Conservation (phyloP, 2,888 invertebrate genomes). For the Chaetoderma sp. region DNA sequence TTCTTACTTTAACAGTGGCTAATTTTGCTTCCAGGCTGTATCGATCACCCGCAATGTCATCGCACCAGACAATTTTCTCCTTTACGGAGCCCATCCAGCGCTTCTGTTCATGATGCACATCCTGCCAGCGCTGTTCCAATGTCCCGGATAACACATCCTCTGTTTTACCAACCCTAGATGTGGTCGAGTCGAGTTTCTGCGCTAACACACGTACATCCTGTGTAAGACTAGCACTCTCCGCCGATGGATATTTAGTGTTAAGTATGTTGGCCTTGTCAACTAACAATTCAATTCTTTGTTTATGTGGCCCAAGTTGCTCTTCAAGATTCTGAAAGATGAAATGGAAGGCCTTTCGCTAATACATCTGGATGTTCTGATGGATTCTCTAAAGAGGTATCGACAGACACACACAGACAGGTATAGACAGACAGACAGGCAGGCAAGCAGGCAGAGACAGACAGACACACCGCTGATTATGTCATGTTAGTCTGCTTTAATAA, state of each 20-base stretch:
- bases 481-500: too few relatives aligned
- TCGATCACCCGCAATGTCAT: slow-evolving; percentile 84
- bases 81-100: slow-evolving; percentile 84
- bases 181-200: slow-evolving; percentile 78
- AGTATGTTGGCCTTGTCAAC: slow-evolving; percentile 76
- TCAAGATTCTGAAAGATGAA: slow-evolving; percentile 72
- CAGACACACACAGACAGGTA: too few relatives aligned
- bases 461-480: neutral
- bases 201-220: slow-evolving; percentile 59
- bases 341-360: too few relatives aligned
- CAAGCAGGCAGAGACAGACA: neutral
- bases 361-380: too few relatives aligned
- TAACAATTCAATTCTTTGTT: slow-evolving; percentile 83
- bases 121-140: slow-evolving; percentile 87
- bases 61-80: slow-evolving; percentile 90
- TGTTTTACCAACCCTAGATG: slow-evolving; percentile 81
- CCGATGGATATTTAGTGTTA: slow-evolving; percentile 57
- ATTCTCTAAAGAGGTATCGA: too few relatives aligned
- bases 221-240: slow-evolving; percentile 59
- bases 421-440: too few relatives aligned
- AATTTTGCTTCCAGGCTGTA: slow-evolving; percentile 92
- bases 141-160: slow-evolving; percentile 76
- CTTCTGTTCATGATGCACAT: slow-evolving; percentile 84
- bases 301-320: slow-evolving; percentile 78
- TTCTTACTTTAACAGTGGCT: too few relatives aligned